Conservation (phyloP, 2,888 invertebrate genomes). For the Lepidocyrtinus sp. region DNA sequence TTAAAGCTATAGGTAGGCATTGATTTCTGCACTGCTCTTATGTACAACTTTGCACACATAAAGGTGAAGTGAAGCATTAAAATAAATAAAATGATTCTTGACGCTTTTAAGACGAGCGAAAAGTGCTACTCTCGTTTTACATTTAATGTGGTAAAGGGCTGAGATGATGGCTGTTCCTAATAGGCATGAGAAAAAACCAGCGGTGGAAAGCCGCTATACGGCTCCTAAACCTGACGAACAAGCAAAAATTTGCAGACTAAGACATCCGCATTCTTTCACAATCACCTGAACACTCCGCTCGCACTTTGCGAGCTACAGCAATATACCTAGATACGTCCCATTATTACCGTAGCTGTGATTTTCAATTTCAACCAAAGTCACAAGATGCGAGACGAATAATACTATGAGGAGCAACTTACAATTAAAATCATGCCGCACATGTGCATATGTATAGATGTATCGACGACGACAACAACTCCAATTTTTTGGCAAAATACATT, state of each 20-base stretch:
- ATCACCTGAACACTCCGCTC: conserved; percentile 23
- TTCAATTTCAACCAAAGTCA: no score
- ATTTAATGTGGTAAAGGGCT: not conserved
- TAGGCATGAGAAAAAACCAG: conserved; percentile 2
- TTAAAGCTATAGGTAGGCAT: no score
- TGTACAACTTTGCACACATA: not conserved
- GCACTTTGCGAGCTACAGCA: no score
- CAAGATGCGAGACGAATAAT: no score
- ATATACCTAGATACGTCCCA: no score
- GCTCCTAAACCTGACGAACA: conserved; percentile 13
- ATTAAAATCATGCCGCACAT: no score
- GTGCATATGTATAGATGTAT: no score
- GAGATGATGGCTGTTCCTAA: conserved; percentile 5
- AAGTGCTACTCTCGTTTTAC: not conserved
- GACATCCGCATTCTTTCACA: conserved; percentile 59
- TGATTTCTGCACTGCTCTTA: no score
- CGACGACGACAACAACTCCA: no score
- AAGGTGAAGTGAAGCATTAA: conserved; percentile 1
- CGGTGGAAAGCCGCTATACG: not conserved
- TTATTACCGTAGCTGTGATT: no score
- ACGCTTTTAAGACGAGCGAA: not conserved
- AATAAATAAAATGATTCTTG: conserved; percentile 7
- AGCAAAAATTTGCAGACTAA: conserved; percentile 55
- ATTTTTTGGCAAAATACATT: no score
- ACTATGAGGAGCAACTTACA: no score